Base-by-base conservation (phyloP, 2,888 invertebrate species). In the Nycteola revayana region DNA sequence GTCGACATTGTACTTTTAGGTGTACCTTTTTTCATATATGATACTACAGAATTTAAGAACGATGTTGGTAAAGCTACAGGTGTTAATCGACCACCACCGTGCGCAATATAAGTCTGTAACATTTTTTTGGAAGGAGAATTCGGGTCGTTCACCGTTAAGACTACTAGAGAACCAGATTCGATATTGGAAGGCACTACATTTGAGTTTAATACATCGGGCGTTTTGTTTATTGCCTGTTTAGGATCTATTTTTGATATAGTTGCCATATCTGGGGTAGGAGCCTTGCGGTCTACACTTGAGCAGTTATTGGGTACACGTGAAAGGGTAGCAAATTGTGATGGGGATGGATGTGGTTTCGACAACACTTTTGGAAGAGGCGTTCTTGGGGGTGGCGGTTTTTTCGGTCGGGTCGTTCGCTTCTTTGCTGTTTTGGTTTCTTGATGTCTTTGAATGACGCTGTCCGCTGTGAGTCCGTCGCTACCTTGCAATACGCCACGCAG, bases 81-180 rank as follows among this genome's bases (percentile, higher is more conserved):
- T 0, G 79, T 75, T 2, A 88, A 42, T 30, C 68, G 63, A 0
- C 84, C 86, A 0, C 66, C 69, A 0, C 72, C 78, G 2, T 75
- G 66, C 0, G 86, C 77, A 30, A 87, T 78, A 41, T 87, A 88
- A 0, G 87, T 87, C 32, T 88, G 88, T 1, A 87, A 49, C 76
- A 86, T 84, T 38, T 86, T 85, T 48, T 84, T 84, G 0, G 82
- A 62, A 0, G 88, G 83, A 0, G 79, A 76, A 11, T 69, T 66
- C 0, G 88, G 87, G 43, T 87, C 86, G 27, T 82, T 74, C 0
- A 86, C 85, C 0, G 86, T 78, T 1, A 88, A 44, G 0, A 87
- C 84, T 0, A 88, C 87, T 22, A 88, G 45, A 0, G 88, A 88
- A 0, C 87, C 88, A 0, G 61, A 66, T 36, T 86, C 82, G 0